phyloP scores from a whole-genome alignment of 2,113 vertebrate species.

The Pelmatolapia mariae region DNA sequence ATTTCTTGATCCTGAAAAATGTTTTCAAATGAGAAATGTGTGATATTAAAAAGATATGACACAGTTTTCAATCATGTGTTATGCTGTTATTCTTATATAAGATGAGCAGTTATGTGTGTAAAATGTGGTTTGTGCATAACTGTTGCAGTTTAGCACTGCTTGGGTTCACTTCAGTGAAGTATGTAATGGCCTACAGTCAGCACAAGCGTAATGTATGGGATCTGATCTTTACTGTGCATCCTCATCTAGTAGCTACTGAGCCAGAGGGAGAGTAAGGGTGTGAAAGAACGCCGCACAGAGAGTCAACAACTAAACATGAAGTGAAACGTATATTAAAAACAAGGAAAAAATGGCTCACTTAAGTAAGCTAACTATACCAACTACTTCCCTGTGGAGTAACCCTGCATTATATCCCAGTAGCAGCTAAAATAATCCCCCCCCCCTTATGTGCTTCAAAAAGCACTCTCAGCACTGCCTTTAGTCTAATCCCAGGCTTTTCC shows the following conservation, averaged over 20 bases:
- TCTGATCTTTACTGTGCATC: not conserved
- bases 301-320: not conserved
- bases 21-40: not conserved
- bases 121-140: not conserved
- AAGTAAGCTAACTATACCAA: not conserved
- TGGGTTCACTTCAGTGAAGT: not conserved
- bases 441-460: not conserved
- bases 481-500: not conserved
- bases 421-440: slow-evolving; percentile 17
- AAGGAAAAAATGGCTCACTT: not conserved
- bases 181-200: slow-evolving; percentile 8
- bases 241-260: slow-evolving; percentile 3
- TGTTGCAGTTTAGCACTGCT: not conserved
- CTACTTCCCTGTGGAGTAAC: not conserved
- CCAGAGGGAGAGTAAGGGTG: not conserved
- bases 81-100: not conserved
- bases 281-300: not conserved
- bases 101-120: not conserved
- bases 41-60: not conserved
- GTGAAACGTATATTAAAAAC: not conserved
- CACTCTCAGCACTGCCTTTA: not conserved
- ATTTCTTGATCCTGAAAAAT: not conserved
- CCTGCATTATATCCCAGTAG: not conserved
- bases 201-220: not conserved
- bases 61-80: not conserved